Base-by-base conservation (phyloP, 1,140 invertebrate species). In the Anoplolepis gracilipes region DNA sequence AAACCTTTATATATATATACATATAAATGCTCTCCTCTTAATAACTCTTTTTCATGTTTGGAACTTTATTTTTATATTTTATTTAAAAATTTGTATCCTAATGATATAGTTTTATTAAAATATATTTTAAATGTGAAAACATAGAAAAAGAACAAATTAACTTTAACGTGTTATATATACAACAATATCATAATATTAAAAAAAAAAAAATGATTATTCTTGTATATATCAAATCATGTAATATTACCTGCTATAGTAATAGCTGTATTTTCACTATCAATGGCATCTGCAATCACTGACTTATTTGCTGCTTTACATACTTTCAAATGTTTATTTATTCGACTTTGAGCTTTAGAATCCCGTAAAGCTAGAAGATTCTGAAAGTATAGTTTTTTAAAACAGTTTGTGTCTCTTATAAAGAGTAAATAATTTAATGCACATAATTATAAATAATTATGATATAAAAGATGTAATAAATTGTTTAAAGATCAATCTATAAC, bases 231-330 rank as follows among this genome's bases (percentile, higher is more conserved):
- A 62, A 65, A 61, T 33, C 1, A 13, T 42, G 7, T 59, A 70
- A 73, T 42, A 55, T 70, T 93, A 96, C 95, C 95, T 90, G 96
- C 96, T 42, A 97, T 94, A 0, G 97, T 98, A 42, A 98, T 96
- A 59, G 97, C 97, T 70, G 97, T 98, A 88, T 97, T 97, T 42
- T 97, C 96, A 92, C 96, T 96, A 92, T 98, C 97, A 75, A 97
- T 95, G 16, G 97, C 97, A 96, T 98, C 98, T 72, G 96, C 96
- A 77, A 98, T 94, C 4, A 97, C 98, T 8, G 98, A 97, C 93
- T 98, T 98, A 92, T 98, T 98, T 0, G 98, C 97, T 70, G 98
- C 97, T 95, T 98, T 98, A 30, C 98, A 98, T 2, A 98, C 95
- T 92, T 97, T 96, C 85, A 97, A 95, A 95, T 97, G 97, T 75